phyloP scores from a whole-genome alignment of 2,888 invertebrate species.

The Hofmannophila pseudospretella region DNA sequence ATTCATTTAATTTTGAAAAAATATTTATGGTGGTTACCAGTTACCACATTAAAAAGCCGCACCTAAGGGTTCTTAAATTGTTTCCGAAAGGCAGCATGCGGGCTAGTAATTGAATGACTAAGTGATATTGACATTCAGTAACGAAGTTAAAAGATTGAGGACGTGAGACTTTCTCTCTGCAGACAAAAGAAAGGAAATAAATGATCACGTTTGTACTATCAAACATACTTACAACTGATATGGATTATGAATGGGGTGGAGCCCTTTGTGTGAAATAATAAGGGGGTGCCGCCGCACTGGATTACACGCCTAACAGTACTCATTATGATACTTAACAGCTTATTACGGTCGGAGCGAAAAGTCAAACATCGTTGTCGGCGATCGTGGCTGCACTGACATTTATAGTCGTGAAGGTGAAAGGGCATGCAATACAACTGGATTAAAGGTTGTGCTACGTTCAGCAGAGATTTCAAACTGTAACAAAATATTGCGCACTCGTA shows the following conservation, averaged over 20 bases:
- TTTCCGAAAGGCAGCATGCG: constrained; percentile 54
- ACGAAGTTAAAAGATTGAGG: constrained; percentile 25
- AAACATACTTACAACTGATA: constrained; percentile 30
- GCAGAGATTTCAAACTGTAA: constrained; percentile 11
- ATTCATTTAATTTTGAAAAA: constrained; percentile 3
- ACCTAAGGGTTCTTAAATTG: constrained; percentile 45
- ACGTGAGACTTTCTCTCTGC: constrained; percentile 29
- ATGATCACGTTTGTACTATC: constrained; percentile 21
- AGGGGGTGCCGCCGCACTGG: constrained; percentile 47
- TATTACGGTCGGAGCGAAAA: constrained; percentile 54
- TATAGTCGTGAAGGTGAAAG: constrained; percentile 36
- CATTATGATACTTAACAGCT: constrained; percentile 58
- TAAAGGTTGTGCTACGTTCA: constrained; percentile 13
- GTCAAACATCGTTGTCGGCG: constrained; percentile 36
- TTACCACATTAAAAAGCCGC: constrained; percentile 4
- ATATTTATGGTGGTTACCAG: background rate
- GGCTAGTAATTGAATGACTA: constrained; percentile 57
- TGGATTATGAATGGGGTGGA: constrained; percentile 45
- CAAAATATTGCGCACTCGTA: constrained; percentile 29
- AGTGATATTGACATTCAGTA: constrained; percentile 49
- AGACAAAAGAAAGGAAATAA: constrained; percentile 26
- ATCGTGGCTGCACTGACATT: constrained; percentile 30
- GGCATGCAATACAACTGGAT: constrained; percentile 22
- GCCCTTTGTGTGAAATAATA: constrained; percentile 36
- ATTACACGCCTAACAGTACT: constrained; percentile 61